Evolutionary conservation across 2,888 invertebrate genomes (phyloP).

Genomic region (Tenthredo mesomela): DNA sequence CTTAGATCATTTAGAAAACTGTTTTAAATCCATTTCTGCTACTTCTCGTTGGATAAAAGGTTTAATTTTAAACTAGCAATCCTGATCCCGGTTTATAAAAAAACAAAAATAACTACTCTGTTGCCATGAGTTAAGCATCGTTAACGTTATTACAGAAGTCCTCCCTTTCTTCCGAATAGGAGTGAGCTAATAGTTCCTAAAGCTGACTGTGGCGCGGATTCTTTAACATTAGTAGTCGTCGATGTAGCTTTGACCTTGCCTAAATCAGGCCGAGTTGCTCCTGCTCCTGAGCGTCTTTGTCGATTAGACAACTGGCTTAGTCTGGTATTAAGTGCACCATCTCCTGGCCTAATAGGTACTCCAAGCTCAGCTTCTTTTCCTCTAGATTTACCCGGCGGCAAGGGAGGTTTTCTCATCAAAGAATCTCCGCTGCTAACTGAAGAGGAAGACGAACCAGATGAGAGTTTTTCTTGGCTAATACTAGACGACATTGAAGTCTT

Average conservation of each 20-base stretch:
- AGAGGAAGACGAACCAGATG: constrained; percentile 65
- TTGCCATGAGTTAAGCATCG: constrained; percentile 31
- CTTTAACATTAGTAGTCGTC: constrained; percentile 67
- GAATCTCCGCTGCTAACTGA: constrained; percentile 59
- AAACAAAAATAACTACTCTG: constrained; percentile 21
- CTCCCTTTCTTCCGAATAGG: constrained; percentile 92
- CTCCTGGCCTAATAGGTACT: constrained; percentile 82
- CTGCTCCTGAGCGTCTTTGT: constrained; percentile 79
- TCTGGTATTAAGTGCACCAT: constrained; percentile 80
- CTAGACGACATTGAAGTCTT: constrained; percentile 78
- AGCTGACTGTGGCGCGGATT: constrained; percentile 78
- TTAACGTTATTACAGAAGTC: constrained; percentile 82
- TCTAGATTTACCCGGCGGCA: constrained; percentile 49
- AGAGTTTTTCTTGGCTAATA: constrained; percentile 75
- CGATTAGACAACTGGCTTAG: constrained; percentile 76
- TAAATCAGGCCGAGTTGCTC: constrained; percentile 82
- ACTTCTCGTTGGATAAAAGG: not conserved
- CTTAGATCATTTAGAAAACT: not conserved
- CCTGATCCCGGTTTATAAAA: not conserved
- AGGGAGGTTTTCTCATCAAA: constrained; percentile 57
- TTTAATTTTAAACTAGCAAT: not conserved
- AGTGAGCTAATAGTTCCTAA: constrained; percentile 89
- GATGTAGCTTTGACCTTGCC: constrained; percentile 79
- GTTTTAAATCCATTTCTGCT: constrained; percentile 49
- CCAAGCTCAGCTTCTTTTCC: constrained; percentile 78